Conservation (phyloP, 2,888 invertebrate species). For the Mimas tiliae region DNA sequence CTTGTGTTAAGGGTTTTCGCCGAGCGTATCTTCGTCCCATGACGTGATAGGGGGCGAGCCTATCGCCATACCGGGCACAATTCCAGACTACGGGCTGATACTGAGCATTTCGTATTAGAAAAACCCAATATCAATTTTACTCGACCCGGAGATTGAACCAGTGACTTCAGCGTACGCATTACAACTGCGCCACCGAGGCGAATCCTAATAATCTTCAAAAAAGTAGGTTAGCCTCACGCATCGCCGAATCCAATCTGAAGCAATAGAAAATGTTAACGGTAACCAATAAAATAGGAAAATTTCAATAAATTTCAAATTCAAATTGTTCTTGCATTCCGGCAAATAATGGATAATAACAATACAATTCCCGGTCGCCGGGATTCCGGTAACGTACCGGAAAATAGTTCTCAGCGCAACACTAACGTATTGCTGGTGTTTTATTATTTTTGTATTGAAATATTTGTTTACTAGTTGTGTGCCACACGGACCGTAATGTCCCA, state of each 20-base stretch:
- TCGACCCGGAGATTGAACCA: too few species aligned
- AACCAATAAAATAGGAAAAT: slow-evolving; percentile 5
- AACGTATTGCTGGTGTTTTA: not conserved
- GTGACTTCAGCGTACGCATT: too few species aligned
- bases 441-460: not conserved
- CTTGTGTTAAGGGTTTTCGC: too few species aligned
- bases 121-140: too few species aligned
- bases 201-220: not conserved
- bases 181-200: too few species aligned
- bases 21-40: too few species aligned
- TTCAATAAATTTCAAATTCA: slow-evolving; percentile 16
- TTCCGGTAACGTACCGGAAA: slow-evolving; percentile 40
- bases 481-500: too few species aligned
- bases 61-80: too few species aligned
- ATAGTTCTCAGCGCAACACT: slow-evolving; percentile 26
- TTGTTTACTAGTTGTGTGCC: too few species aligned
- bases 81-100: too few species aligned
- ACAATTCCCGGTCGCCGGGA: slow-evolving; percentile 34
- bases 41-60: too few species aligned
- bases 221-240: not conserved
- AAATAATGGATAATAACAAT: slow-evolving; percentile 40
- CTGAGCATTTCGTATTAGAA: too few species aligned
- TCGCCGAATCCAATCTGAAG: slow-evolving; percentile 1
- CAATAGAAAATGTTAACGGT: slow-evolving; percentile 1
- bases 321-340: slow-evolving; percentile 17